Evolutionary conservation across 2,797 vertebrate genomes (phyloP), one percentile per base, ranked within the genome.

Genomic region (Bucorvus abyssinicus): DNA sequence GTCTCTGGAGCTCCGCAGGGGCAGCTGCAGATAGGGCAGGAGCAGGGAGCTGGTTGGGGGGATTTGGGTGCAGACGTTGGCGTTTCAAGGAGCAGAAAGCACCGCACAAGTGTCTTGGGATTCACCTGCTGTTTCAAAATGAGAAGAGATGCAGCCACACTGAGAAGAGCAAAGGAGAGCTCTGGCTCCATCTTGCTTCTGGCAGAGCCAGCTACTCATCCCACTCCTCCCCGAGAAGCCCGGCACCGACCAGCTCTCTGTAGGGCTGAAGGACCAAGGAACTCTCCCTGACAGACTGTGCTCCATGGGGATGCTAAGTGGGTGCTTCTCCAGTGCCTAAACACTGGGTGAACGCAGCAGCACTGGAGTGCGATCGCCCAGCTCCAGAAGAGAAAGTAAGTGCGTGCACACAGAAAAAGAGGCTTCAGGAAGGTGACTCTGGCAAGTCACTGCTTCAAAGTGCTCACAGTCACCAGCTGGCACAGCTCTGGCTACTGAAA

Each of bases 91-190:
- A 87, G 63, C 47, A 85, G 47, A 55, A 57, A 84, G 32, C 45
- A 42, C 55, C 0, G 0, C 0, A 2, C 23, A 60, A 61, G 13
- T 0, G 0, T 2, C 10, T 42, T 0, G 15, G 52, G 73, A 55
- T 23, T 16, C 1, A 4, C 26, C 57, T 0, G 7, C 60, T 24
- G 1, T 3, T 49, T 12, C 49, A 11, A 23, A 49, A 8, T 14
- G 64, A n/a, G 40, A 27, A 52, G 26, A 40, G 78, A 44, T 7
- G 2, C 29, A 63, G 84, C 75, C 45, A 6, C 0, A 7, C 0
- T 1, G 34, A 87, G 34, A 21, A 79, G 53, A 68, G 53, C 70
- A 64, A 38, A 82, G 59, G 53, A 60, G 49, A 67, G 60, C 22
- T 77, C 34, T 56, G 53, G 32, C 61, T 93, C 50, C 40, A 50